A percentile compares a stretch with the other conserved stretches of the same genome.
Evolutionary conservation across 2,113 vertebrate species (phyloP).

Genomic region (Azemiops feae): DNA sequence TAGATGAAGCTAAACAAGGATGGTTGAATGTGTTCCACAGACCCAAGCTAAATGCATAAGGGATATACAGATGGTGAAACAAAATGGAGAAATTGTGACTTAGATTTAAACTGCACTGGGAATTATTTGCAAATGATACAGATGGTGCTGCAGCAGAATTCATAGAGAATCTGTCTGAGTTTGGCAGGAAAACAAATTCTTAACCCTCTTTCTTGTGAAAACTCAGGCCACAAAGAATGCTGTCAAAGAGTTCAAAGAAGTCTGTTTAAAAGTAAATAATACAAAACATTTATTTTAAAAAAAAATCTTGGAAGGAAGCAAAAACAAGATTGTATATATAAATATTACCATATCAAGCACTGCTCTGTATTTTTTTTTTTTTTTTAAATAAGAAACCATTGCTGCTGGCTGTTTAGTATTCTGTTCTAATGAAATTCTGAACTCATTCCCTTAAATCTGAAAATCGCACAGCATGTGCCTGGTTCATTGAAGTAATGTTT

Average conservation of each 20-base stretch:
- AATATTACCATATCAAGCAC: neutral
- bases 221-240: neutral
- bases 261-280: neutral
- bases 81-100: neutral
- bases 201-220: neutral
- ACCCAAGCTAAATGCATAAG: neutral
- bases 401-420: neutral
- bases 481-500: conserved; percentile 12
- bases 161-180: neutral
- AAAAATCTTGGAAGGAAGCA: neutral
- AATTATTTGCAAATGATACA: neutral
- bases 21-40: neutral
- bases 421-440: neutral
- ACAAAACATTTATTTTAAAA: neutral
- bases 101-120: neutral
- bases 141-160: neutral
- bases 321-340: neutral
- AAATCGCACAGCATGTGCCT: neutral
- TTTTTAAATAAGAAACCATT: neutral
- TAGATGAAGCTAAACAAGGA: neutral
- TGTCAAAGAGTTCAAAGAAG: neutral
- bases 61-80: neutral
- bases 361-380: neutral
- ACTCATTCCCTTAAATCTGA: conserved; percentile 1
- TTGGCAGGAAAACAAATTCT: neutral